These are phyloP conservation scores for Sphinx pinastri DNA, from an alignment of 2,888 invertebrate species.

Conservation along the genomic window DNA sequence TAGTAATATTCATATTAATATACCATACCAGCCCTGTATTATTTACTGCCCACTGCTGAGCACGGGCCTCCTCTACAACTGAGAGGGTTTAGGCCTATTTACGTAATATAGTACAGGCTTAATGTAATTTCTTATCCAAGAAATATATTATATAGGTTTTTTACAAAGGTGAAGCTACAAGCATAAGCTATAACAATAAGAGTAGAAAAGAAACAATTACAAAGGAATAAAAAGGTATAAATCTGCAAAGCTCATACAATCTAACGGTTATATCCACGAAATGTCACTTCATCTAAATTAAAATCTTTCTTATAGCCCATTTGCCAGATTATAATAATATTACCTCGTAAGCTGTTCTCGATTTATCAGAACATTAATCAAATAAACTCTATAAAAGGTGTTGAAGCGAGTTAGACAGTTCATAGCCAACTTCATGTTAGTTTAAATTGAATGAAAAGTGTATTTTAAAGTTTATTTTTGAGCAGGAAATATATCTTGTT, in stretches of 20 bases:
- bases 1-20: no score
- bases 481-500: conserved; percentile 20
- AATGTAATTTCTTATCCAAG: no score
- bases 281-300: conserved; percentile 24
- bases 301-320: conserved; percentile 25
- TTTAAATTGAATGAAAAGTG: conserved; percentile 16
- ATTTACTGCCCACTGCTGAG: no score
- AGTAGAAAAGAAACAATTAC: no score
- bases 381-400: conserved; percentile 15
- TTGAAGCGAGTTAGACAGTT: neutral
- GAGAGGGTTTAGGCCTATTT: no score
- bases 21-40: no score
- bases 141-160: no score
- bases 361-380: conserved; percentile 17
- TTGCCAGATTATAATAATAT: conserved; percentile 16
- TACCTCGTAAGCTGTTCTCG: conserved; percentile 19
- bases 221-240: neutral
- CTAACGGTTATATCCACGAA: conserved; percentile 15
- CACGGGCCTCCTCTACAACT: no score
- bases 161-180: no score
- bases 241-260: neutral
- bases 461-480: conserved; percentile 15
- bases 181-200: no score
- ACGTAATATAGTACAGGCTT: no score
- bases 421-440: conserved; percentile 6